Conservation (phyloP, 2,888 invertebrate species). For the Diaprepes abbreviatus region DNA sequence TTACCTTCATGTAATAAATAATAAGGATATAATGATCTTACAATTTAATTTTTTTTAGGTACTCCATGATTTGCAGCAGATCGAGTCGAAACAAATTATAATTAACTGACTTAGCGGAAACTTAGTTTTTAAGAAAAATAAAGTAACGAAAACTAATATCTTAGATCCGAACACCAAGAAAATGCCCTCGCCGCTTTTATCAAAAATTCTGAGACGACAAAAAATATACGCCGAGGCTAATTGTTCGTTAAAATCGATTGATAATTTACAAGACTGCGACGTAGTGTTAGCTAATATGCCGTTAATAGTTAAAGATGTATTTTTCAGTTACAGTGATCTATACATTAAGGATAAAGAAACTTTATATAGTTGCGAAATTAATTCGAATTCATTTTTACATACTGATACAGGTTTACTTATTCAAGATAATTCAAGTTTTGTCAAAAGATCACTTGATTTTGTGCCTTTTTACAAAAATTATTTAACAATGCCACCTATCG, state of each 20-base stretch:
- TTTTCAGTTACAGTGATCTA: slow-evolving; percentile 58
- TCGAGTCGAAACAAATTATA: slow-evolving; percentile 64
- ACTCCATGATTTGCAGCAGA: slow-evolving; percentile 72
- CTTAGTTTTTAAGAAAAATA: slow-evolving; percentile 52
- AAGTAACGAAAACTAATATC: slow-evolving; percentile 42
- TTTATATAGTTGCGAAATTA: slow-evolving; percentile 50
- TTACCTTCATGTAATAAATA: no score
- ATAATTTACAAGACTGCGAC: slow-evolving; percentile 23
- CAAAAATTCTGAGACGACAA: slow-evolving; percentile 51
- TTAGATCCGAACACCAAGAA: slow-evolving; percentile 41
- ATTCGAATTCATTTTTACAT: slow-evolving; percentile 51
- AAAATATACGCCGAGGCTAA: slow-evolving; percentile 52
- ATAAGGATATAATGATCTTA: no score
- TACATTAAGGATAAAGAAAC: slow-evolving; percentile 58
- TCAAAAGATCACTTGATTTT: slow-evolving; percentile 38
- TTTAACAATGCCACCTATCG: slow-evolving; percentile 10
- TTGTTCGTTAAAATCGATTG: slow-evolving; percentile 44
- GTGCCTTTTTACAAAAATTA: slow-evolving; percentile 52
- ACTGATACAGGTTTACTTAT: slow-evolving; percentile 51
- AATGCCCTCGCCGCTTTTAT: slow-evolving; percentile 47
- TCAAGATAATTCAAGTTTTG: slow-evolving; percentile 23
- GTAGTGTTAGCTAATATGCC: slow-evolving; percentile 12
- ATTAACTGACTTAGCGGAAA: slow-evolving; percentile 66
- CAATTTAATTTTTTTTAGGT: slow-evolving; percentile 63
- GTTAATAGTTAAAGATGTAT: slow-evolving; percentile 25